These are phyloP conservation scores for Drosophila trichaetosa DNA, from an alignment of 2,888 invertebrate species.

Conservation along the genomic window DNA sequence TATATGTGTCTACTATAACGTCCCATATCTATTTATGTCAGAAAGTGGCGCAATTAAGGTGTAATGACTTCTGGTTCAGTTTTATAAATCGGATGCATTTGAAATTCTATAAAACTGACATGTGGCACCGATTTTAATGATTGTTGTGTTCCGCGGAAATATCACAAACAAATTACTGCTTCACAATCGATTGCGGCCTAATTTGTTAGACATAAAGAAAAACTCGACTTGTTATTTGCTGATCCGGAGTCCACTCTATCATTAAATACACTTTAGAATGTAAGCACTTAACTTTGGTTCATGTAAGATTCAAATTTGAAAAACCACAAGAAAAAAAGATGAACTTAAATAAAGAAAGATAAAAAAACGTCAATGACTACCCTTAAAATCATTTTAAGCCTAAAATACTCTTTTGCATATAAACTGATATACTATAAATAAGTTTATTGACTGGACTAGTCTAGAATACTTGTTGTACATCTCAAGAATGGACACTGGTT, in stretches of 20 bases:
- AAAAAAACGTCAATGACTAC: background rate
- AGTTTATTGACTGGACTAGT: background rate
- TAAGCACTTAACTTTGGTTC: background rate
- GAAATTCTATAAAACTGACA: background rate
- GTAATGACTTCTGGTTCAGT: constrained; percentile 2
- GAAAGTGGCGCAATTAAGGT: background rate
- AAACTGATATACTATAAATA: background rate
- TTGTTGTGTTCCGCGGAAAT: background rate
- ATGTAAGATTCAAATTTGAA: background rate
- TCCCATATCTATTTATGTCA: background rate
- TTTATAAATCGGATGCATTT: background rate
- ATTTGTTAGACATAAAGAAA: background rate
- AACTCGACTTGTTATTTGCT: background rate
- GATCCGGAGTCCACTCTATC: background rate
- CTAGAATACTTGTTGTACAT: background rate
- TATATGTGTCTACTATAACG: background rate
- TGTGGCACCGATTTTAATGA: background rate
- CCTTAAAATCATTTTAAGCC: background rate
- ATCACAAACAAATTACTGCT: background rate
- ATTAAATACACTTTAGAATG: background rate
- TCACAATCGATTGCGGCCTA: background rate
- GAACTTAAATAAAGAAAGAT: background rate
- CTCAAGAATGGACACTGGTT: background rate
- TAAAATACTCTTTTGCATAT: background rate
- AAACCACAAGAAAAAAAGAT: too few relatives aligned